Percentiles rank a stretch among this genome's conserved stretches.
phyloP scores from a whole-genome alignment of 1,140 invertebrate species.

The Whitmania pigra region DNA sequence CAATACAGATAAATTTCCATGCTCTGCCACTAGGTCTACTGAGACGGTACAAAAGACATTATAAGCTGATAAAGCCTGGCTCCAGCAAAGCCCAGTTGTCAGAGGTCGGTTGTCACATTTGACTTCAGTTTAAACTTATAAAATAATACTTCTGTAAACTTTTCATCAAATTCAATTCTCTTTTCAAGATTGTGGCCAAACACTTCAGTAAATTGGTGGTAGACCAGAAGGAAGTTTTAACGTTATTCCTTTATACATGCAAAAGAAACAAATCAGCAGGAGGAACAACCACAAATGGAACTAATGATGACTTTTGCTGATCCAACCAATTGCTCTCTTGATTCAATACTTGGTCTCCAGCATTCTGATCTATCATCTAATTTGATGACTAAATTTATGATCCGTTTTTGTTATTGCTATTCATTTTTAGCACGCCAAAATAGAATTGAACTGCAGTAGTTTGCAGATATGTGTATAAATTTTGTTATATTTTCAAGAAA shows the following conservation, averaged over 20 bases:
- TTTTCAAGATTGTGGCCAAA: slow-evolving; percentile 67
- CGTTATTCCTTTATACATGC: slow-evolving; percentile 91
- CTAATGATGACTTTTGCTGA: no score
- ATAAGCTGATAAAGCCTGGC: slow-evolving; percentile 77
- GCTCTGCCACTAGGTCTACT: slow-evolving; percentile 84
- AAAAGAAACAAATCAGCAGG: slow-evolving; percentile 65
- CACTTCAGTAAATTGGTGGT: slow-evolving; percentile 89
- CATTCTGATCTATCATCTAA: no score
- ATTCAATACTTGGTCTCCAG: no score
- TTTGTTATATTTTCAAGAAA: no score
- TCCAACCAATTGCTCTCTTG: no score
- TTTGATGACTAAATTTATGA: no score
- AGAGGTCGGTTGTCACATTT: slow-evolving; percentile 64
- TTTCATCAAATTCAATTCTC: slow-evolving; percentile 25
- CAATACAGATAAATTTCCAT: slow-evolving; percentile 61
- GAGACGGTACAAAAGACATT: slow-evolving; percentile 80
- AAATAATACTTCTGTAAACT: not conserved
- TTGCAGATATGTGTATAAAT: no score
- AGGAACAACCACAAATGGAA: no score
- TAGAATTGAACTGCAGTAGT: no score
- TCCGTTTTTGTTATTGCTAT: no score
- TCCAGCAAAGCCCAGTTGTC: slow-evolving; percentile 86
- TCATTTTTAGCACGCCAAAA: no score
- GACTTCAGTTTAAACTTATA: not conserved
- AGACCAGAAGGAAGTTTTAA: slow-evolving; percentile 80